Conservation (phyloP, 2,888 invertebrate species). For the Trissolcus japonicus region DNA sequence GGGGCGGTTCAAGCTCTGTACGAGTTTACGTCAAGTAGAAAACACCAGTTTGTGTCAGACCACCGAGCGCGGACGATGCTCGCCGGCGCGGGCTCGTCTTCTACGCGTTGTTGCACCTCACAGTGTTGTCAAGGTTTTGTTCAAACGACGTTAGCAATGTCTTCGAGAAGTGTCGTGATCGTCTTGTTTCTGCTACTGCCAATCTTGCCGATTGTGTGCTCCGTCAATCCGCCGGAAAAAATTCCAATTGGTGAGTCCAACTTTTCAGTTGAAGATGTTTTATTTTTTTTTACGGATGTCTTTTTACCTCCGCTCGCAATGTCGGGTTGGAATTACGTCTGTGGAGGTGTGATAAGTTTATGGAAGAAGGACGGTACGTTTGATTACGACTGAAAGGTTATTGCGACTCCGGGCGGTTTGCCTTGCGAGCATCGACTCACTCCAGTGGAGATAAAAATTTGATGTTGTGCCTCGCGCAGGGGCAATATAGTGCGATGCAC, state of each 20-base stretch:
- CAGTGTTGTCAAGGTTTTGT: conserved; percentile 32
- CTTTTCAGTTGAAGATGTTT: conserved; percentile 1
- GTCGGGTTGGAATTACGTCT: too few species aligned
- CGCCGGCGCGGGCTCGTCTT: conserved; percentile 53
- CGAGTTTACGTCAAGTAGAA: conserved; percentile 70
- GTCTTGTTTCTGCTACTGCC: conserved; percentile 34
- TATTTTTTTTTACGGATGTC: background rate
- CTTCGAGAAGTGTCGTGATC: conserved; percentile 34
- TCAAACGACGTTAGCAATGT: conserved; percentile 31
- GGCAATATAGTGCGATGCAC: conserved; percentile 6
- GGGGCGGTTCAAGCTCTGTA: conserved; percentile 66
- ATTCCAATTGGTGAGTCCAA: conserved; percentile 68
- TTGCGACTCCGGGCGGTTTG: too few species aligned
- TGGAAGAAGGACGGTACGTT: too few species aligned
- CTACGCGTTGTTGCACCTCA: conserved; percentile 50
- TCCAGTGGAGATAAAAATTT: conserved; percentile 15
- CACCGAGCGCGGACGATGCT: conserved; percentile 73
- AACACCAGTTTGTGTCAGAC: conserved; percentile 74
- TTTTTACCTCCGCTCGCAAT: too few species aligned
- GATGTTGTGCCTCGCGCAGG: conserved; percentile 15
- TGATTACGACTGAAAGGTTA: too few species aligned
- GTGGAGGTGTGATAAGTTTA: too few species aligned
- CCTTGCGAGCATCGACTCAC: background rate
- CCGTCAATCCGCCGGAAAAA: conserved; percentile 65
- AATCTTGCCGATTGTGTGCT: conserved; percentile 54